A percentile compares a stretch with the other conserved stretches of the same genome.
These are phyloP conservation scores for Rhabdophis nuchalis DNA, from an alignment of 2,797 vertebrate species.

Conservation along the genomic window DNA sequence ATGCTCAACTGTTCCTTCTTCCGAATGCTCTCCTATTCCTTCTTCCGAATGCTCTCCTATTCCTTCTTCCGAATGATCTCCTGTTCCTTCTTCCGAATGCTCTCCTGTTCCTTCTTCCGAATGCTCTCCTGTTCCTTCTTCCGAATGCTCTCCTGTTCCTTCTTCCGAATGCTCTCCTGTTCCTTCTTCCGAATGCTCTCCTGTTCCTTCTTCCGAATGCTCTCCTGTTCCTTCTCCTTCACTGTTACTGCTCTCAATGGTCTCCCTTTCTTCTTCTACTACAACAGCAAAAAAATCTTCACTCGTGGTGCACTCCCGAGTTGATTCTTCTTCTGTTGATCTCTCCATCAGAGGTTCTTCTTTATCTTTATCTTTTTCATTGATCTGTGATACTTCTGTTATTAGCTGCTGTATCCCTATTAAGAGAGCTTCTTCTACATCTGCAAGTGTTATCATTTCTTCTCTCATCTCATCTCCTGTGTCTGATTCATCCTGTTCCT, in stretches of 20 bases:
- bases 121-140: fast-evolving
- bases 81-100: fast-evolving
- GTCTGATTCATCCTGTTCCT: not conserved
- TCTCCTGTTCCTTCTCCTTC: not conserved
- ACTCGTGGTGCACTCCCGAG: fast-evolving
- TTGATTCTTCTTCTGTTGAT: fast-evolving
- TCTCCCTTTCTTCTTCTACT: not conserved
- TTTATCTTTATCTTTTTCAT: fast-evolving
- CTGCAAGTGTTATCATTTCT: not conserved
- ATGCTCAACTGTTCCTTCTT: fast-evolving
- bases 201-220: fast-evolving
- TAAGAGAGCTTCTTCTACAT: conserved; percentile 1
- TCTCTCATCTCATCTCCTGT: not conserved
- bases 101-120: not conserved
- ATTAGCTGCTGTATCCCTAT: not conserved
- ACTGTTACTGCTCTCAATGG: fast-evolving
- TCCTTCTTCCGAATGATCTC: fast-evolving
- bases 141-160: fast-evolving
- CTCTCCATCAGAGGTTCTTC: fast-evolving
- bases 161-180: fast-evolving
- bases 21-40: fast-evolving
- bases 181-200: fast-evolving
- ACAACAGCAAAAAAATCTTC: fast-evolving
- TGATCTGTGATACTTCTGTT: fast-evolving
- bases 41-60: fast-evolving